These are phyloP conservation scores for Gymnoscopelus microlampas DNA, from an alignment of 2,797 vertebrate species.

Conservation along the genomic window DNA sequence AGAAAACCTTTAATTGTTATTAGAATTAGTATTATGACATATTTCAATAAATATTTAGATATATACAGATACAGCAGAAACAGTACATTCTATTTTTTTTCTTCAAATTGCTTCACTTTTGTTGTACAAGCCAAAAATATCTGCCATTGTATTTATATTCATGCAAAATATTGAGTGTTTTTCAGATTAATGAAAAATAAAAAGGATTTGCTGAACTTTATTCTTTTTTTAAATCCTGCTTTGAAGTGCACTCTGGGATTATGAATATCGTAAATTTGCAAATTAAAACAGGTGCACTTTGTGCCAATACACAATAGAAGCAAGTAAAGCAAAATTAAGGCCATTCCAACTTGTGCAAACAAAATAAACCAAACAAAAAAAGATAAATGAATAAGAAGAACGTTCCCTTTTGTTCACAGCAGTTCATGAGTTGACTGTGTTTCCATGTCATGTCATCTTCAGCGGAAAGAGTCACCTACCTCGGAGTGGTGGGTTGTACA, in stretches of 20 bases:
- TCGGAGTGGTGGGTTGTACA: constrained; percentile 57
- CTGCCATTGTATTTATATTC: constrained; percentile 88
- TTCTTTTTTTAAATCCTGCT: constrained; percentile 63
- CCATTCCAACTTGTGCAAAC: constrained; percentile 89
- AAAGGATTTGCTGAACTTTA: constrained; percentile 76
- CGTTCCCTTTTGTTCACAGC: constrained; percentile 72
- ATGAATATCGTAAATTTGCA: constrained; percentile 72
- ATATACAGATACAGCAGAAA: constrained; percentile 97
- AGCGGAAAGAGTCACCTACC: constrained; percentile 16
- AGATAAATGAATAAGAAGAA: constrained; percentile 42
- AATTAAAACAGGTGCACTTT: constrained; percentile 88
- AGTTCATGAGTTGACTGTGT: constrained; percentile 63
- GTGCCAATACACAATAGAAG: constrained; percentile 85
- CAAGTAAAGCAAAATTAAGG: constrained; percentile 90
- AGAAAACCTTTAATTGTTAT: constrained; percentile 95
- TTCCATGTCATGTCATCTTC: constrained; percentile 45
- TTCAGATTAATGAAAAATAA: constrained; percentile 87
- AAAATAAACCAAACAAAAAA: constrained; percentile 55
- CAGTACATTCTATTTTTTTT: constrained; percentile 93
- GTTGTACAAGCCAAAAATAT: constrained; percentile 97
- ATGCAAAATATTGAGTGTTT: constrained; percentile 91
- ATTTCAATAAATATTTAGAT: constrained; percentile 97
- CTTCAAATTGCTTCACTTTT: constrained; percentile 87
- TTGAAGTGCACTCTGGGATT: constrained; percentile 75
- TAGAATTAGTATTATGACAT: constrained; percentile 94